Conservation (phyloP, 2,888 invertebrate species). For the Oscheius onirici region DNA sequence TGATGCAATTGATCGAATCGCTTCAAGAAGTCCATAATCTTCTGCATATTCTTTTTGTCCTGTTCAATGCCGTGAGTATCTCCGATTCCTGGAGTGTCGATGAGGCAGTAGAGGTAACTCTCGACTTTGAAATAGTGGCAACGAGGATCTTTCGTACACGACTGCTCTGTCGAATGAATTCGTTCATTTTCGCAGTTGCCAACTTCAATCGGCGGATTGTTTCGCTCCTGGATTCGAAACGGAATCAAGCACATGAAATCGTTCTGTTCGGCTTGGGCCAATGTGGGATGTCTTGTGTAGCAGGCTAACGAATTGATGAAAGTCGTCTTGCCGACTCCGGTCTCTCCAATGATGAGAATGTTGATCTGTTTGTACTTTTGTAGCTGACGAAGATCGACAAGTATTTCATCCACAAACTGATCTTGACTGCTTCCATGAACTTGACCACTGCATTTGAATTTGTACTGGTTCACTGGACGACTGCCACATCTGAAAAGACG, state of each 20-base stretch:
- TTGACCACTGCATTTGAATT: background rate
- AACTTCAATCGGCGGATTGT: background rate
- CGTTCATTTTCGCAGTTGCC: background rate
- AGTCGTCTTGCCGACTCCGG: slow-evolving; percentile 3
- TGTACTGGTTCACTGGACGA: background rate
- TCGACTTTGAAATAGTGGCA: background rate
- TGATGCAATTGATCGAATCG: slow-evolving; percentile 34
- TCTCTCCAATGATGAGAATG: slow-evolving; percentile 1
- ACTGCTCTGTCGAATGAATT: background rate
- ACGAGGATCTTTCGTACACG: background rate
- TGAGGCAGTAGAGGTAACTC: background rate
- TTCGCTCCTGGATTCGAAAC: background rate
- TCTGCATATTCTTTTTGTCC: slow-evolving; percentile 18
- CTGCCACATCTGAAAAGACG: slow-evolving; percentile 19
- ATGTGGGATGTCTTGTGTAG: background rate
- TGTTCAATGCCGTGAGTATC: background rate
- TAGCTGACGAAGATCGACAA: background rate
- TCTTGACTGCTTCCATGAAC: background rate
- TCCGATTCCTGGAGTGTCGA: slow-evolving; percentile 14
- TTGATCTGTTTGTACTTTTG: background rate
- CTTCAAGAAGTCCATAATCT: slow-evolving; percentile 1
- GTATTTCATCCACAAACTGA: background rate
- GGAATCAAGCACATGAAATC: background rate
- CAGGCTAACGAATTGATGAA: background rate
- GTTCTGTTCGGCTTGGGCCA: slow-evolving; percentile 4